Base-by-base conservation (phyloP, 2,797 vertebrate species). In the Semotilus atromaculatus region DNA sequence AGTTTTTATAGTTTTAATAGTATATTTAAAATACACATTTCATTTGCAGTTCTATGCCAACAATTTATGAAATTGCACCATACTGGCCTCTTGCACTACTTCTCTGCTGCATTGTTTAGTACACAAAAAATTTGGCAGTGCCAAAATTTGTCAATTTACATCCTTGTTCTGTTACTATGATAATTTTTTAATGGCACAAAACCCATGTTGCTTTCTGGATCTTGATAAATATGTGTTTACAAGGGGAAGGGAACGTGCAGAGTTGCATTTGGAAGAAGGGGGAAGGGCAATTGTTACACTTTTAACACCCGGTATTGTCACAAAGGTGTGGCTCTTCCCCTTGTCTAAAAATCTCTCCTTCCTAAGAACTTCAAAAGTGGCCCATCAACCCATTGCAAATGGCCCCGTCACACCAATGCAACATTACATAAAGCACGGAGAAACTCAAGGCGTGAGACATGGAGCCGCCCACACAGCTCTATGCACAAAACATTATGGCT, bases 401-500 rank as follows among this genome's bases (percentile, higher is more conserved):
- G 79, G 45, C 26, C 43, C 11, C n/a, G 21, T 88, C 48, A 83
- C 72, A 84, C 75, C 87, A 88, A 68, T 77, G 40, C 62, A 75
- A 85, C 45, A 82, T 84, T 66, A 53, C 86, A 75, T 60, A 58
- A 68, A 88, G 45, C 67, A 85, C 19, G 75, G 40, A 62, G n/a
- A 70, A 60, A 76, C 58, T 83, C 81, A 11, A 75, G 40, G 75
- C 19, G 45, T 38, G 34, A 70, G 70, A 83, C 21, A 75, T 19
- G 55, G 45, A 74, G 60, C 55, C 53, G 26, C 88, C 45, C 75
- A 81, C 53, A 82, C 21, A 76, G 73, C n/a, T 68, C 62, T 55
- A 83, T 62, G 83, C 76, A 82, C 84, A 74, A 60, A 79, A 86
- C 83, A 79, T n/a, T 29, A 83, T 43, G 48, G 66, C 82, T 68